phyloP scores from a whole-genome alignment of 1,140 invertebrate genomes.

The Branchinecta lynchi region DNA sequence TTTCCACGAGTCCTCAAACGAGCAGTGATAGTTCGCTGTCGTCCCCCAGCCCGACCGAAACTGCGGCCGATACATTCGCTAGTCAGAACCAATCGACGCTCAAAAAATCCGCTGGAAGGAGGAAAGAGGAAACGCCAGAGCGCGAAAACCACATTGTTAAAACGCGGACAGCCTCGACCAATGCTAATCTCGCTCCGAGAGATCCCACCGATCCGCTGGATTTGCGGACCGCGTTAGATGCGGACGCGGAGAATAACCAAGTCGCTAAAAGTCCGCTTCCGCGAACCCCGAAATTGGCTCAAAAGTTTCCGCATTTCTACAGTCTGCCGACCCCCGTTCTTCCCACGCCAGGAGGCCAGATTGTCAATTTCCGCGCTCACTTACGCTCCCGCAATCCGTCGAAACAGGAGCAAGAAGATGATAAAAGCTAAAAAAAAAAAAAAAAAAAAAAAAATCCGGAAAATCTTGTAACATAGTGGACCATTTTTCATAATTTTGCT shows the following conservation, averaged over 20 bases:
- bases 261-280: slow-evolving; percentile 35
- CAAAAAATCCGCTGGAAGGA: slow-evolving; percentile 39
- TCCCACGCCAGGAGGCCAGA: slow-evolving; percentile 25
- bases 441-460: no score
- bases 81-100: slow-evolving; percentile 64
- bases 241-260: slow-evolving; percentile 25
- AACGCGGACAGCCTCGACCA: slow-evolving; percentile 26
- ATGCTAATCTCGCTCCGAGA: slow-evolving; percentile 2
- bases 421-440: no score
- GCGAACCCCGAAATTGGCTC: slow-evolving; percentile 26
- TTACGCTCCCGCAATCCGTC: background rate
- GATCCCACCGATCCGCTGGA: background rate
- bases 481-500: no score
- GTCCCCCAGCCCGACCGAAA: slow-evolving; percentile 43
- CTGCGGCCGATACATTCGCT: slow-evolving; percentile 53
- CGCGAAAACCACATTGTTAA: slow-evolving; percentile 19
- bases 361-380: background rate
- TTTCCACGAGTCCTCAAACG: slow-evolving; percentile 33
- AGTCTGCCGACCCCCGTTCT: slow-evolving; percentile 26
- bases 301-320: slow-evolving; percentile 13
- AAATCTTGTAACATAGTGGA: no score
- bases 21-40: slow-evolving; percentile 25
- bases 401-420: background rate
- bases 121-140: slow-evolving; percentile 27
- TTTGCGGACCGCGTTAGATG: slow-evolving; percentile 16